These are phyloP conservation scores for Crotalus horridus DNA, from an alignment of 2,113 vertebrate species.

Conservation along the genomic window DNA sequence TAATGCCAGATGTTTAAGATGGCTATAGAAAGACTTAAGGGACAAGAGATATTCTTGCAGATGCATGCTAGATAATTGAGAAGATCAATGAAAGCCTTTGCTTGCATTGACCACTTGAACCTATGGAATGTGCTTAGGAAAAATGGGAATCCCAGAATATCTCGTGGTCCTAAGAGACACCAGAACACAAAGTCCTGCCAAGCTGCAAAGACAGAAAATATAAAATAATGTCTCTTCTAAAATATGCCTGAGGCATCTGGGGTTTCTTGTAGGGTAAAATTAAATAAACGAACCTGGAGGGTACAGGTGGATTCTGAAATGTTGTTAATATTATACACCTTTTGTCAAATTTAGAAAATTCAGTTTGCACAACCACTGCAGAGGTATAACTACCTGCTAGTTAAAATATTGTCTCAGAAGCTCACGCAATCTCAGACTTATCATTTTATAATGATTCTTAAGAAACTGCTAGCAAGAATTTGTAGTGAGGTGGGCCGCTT, in stretches of 20 bases:
- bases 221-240: not conserved
- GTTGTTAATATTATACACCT: not conserved
- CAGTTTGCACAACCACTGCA: not conserved
- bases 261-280: not conserved
- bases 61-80: not conserved
- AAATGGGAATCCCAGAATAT: not conserved
- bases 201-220: not conserved
- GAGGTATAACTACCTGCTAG: not conserved
- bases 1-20: not conserved
- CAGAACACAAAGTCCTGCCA: not conserved
- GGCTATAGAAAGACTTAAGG: not conserved
- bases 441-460: slow-evolving; percentile 8
- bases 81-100: not conserved
- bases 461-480: slow-evolving; percentile 26
- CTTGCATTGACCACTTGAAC: not conserved
- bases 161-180: not conserved
- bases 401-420: not conserved
- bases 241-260: not conserved
- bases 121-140: not conserved
- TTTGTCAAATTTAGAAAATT: not conserved
- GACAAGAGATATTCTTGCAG: not conserved
- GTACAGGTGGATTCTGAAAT: not conserved
- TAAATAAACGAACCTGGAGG: not conserved
- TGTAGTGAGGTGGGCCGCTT: slow-evolving; percentile 35
- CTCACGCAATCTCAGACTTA: not conserved